Evolutionary conservation across 2,888 invertebrate genomes (phyloP).

Genomic region (Autographa gamma): DNA sequence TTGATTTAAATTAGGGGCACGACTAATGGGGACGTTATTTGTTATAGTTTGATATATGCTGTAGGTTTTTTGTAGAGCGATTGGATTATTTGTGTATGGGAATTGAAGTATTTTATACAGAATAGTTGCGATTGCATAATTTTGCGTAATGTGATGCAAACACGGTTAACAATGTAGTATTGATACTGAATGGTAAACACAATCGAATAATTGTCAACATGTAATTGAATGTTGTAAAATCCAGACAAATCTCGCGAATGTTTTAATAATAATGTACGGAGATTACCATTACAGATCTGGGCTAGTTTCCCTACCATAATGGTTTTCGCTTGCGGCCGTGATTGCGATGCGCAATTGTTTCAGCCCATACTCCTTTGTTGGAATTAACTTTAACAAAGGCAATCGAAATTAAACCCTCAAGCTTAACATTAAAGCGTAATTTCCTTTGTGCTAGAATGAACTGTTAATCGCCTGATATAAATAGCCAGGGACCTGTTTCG

Average conservation of each 20-base stretch:
- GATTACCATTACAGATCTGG: constrained; percentile 53
- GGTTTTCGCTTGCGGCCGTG: constrained; percentile 59
- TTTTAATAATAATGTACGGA: constrained; percentile 43
- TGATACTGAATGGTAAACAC: not conserved
- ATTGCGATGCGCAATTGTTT: constrained; percentile 71
- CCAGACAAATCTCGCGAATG: constrained; percentile 39
- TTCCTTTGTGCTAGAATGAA: constrained; percentile 28
- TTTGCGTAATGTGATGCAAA: not conserved
- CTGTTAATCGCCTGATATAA: constrained; percentile 64
- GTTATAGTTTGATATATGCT: not conserved
- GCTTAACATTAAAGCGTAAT: constrained; percentile 21
- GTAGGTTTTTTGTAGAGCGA: not conserved
- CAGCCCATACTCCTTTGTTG: constrained; percentile 67
- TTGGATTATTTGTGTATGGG: no score
- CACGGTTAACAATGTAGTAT: not conserved
- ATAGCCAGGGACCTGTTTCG: constrained; percentile 65
- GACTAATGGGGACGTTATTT: not conserved
- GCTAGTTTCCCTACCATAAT: constrained; percentile 56
- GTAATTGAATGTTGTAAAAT: constrained; percentile 25
- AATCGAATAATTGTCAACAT: not conserved
- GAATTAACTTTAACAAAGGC: constrained; percentile 47
- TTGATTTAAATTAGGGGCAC: not conserved
- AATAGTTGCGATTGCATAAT: no score
- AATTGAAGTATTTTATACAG: no score
- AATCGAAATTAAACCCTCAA: constrained; percentile 40